Percentiles rank a stretch among this genome's conserved stretches.
These are phyloP conservation scores for Nematostella vectensis DNA, from an alignment of 92 coral and sea anemone genomes.

Conservation along the genomic window DNA sequence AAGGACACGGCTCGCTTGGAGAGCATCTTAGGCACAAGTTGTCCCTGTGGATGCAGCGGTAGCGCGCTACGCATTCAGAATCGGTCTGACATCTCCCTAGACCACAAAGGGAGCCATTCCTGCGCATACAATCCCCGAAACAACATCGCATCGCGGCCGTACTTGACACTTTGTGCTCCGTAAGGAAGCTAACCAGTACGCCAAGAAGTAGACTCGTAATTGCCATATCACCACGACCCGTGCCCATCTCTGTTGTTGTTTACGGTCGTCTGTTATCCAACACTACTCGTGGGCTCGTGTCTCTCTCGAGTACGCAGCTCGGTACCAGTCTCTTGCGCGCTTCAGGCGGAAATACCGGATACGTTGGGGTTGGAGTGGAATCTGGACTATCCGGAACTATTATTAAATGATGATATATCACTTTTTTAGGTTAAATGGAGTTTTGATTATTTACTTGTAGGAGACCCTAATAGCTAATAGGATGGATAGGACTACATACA, in stretches of 20 bases:
- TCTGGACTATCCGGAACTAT: neutral
- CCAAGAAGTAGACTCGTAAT: neutral
- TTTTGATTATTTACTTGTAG: too few species aligned
- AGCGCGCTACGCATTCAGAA: neutral
- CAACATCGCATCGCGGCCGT: constrained; percentile 1
- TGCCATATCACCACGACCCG: neutral
- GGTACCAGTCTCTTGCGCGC: neutral
- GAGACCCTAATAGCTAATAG: too few species aligned
- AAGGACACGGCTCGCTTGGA: neutral
- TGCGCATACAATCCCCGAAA: constrained; percentile 7
- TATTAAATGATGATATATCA: too few species aligned
- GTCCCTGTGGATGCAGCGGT: constrained; percentile 3
- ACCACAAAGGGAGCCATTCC: constrained; percentile 2
- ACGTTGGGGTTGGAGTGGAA: neutral
- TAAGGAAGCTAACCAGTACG: neutral
- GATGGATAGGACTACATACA: too few species aligned
- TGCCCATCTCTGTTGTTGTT: constrained; percentile 4
- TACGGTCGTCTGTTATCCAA: too few species aligned
- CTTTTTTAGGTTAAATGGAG: too few species aligned
- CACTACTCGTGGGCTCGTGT: neutral
- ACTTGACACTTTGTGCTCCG: neutral
- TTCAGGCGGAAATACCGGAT: neutral
- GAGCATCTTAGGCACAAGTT: constrained; percentile 1
- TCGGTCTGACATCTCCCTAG: neutral
- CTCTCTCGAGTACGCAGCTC: neutral